phyloP scores from a whole-genome alignment of 2,113 vertebrate genomes.

The Pedetes capensis region DNA sequence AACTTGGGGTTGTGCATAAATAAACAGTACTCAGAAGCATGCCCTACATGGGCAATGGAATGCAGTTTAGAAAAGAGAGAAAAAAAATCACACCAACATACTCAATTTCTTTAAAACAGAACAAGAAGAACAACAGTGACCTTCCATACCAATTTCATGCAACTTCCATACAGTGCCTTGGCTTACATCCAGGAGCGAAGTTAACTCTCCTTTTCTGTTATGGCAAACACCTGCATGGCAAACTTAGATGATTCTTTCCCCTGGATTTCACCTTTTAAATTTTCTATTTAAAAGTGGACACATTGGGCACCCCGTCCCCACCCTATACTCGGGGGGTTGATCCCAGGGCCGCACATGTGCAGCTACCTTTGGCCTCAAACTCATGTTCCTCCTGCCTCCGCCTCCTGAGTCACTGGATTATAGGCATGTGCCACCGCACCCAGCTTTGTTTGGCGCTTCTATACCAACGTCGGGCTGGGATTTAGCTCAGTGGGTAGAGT shows the following conservation, averaged over 20 bases:
- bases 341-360: no score
- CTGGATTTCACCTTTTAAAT: conserved; percentile 85
- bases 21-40: no score
- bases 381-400: no score
- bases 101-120: neutral
- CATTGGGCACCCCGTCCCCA: no score
- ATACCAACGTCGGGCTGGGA: conserved; percentile 99
- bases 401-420: no score
- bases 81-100: neutral
- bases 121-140: neutral
- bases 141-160: neutral
- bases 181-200: neutral
- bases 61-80: neutral
- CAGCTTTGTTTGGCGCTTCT: conserved; percentile 99
- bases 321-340: no score
- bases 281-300: conserved; percentile 97
- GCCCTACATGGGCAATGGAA: neutral
- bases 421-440: no score
- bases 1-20: neutral
- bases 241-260: conserved; percentile 81
- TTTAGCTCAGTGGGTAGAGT: no score
- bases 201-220: conserved; percentile 60
- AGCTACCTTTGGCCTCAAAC: no score
- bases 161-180: neutral
- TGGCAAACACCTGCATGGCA: conserved; percentile 90